Conservation (phyloP, 2,113 vertebrate species). For the Craseonycteris thonglongyai region DNA sequence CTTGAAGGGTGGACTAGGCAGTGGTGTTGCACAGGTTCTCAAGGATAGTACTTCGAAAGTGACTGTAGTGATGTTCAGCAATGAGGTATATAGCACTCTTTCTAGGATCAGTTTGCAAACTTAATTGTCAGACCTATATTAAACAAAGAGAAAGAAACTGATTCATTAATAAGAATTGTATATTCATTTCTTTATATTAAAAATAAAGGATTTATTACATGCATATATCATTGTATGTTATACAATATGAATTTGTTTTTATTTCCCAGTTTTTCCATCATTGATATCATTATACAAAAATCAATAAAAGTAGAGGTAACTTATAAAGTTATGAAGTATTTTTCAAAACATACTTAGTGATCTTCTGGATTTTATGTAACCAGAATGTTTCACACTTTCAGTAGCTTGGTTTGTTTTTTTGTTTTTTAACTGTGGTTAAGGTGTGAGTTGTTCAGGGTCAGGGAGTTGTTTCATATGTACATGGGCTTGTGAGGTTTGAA, state of each 20-base stretch:
- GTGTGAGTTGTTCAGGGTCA: neutral
- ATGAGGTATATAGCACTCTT: too few relatives aligned
- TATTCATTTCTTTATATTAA: neutral
- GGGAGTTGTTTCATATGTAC: neutral
- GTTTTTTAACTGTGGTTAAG: neutral
- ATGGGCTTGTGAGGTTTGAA: neutral
- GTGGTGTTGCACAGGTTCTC: too few relatives aligned
- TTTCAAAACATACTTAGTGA: neutral
- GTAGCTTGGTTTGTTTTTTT: neutral
- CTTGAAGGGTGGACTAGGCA: too few relatives aligned
- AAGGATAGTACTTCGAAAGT: too few relatives aligned
- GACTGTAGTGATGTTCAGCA: too few relatives aligned
- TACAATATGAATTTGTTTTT: neutral
- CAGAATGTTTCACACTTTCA: neutral
- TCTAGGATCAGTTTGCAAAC: too few relatives aligned
- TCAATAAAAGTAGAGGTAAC: neutral
- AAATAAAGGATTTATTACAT: neutral
- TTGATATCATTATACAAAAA: neutral
- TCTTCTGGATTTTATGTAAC: neutral
- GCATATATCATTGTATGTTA: neutral
- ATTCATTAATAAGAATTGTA: neutral
- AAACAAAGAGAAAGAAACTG: neutral
- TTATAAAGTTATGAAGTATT: neutral
- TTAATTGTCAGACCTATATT: too few relatives aligned
- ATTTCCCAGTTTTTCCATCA: neutral